A percentile compares a stretch with the other conserved stretches of the same genome.
Evolutionary conservation across 2,113 vertebrate genomes (phyloP).

Genomic region (Syrrhaptes paradoxus): DNA sequence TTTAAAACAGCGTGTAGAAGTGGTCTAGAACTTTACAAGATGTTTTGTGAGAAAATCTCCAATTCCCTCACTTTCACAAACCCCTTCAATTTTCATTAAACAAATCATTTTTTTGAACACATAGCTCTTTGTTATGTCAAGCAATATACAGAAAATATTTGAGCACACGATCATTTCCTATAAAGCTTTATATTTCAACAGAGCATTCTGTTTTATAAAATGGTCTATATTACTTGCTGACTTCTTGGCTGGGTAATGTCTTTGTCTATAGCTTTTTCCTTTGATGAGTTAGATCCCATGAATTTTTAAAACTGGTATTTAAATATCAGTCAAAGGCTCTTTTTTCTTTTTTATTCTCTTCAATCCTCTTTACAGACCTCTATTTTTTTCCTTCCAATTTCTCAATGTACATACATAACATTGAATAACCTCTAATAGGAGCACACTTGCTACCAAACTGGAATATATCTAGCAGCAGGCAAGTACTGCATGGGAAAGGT

Average conservation of each 20-base stretch:
- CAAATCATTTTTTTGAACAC: background rate
- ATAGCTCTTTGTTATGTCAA: background rate
- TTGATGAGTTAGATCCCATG: background rate
- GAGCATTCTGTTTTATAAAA: background rate
- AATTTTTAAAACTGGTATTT: background rate
- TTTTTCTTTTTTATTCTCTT: background rate
- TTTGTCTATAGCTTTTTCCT: background rate
- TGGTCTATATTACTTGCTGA: background rate
- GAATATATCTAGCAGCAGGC: background rate
- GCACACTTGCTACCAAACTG: background rate
- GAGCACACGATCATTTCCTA: accelerated
- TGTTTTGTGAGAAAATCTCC: background rate
- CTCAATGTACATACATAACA: background rate
- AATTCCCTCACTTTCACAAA: background rate
- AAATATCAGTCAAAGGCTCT: background rate
- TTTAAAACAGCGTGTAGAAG: background rate
- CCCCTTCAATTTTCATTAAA: background rate
- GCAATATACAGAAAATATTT: background rate
- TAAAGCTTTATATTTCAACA: background rate
- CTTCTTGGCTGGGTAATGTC: background rate
- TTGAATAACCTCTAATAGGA: background rate
- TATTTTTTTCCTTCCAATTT: background rate
- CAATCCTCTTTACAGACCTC: background rate
- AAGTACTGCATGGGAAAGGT: background rate
- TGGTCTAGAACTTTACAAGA: background rate